Evolutionary conservation across 2,113 vertebrate species (phyloP).

Genomic region (Takifugu bimaculatus): DNA sequence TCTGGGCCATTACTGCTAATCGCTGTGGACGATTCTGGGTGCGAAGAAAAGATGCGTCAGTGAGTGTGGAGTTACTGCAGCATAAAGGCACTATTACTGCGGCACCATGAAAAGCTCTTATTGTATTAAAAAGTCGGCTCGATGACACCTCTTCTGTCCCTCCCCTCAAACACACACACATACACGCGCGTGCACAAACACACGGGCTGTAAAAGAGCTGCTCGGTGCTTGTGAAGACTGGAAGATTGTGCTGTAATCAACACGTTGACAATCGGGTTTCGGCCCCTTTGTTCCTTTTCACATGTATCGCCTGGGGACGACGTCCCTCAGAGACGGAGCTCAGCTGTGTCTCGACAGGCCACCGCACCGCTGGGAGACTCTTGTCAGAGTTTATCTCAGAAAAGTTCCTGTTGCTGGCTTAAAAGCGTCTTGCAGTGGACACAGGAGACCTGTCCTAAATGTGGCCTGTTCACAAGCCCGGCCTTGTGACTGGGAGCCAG

Average conservation of each 20-base stretch:
- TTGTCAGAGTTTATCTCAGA: conserved; percentile 57
- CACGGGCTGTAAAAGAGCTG: conserved; percentile 50
- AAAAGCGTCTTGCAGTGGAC: conserved; percentile 53
- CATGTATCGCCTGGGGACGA: conserved; percentile 59
- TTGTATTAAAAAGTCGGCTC: conserved; percentile 59
- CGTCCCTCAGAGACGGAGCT: conserved; percentile 61
- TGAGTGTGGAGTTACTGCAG: conserved; percentile 3
- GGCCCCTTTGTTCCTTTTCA: conserved; percentile 66
- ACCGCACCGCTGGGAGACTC: conserved; percentile 36
- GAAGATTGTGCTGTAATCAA: conserved; percentile 72
- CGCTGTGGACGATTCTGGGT: conserved; percentile 17
- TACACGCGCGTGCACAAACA: conserved; percentile 24
- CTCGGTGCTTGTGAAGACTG: conserved; percentile 67
- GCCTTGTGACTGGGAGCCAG: not conserved
- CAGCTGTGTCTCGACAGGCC: conserved; percentile 52
- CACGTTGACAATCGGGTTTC: conserved; percentile 61
- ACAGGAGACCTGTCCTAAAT: conserved; percentile 65
- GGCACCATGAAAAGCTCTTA: conserved; percentile 50
- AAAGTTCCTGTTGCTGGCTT: conserved; percentile 55
- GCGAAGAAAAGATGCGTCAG: not conserved
- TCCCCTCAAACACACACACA: conserved; percentile 14
- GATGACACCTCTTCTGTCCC: conserved; percentile 36
- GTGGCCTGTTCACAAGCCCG: conserved; percentile 34
- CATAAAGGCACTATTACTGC: conserved; percentile 28
- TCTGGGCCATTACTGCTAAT: conserved; percentile 3